These are phyloP conservation scores for Drosophila pseudoananassae DNA, from an alignment of 1,140 invertebrate genomes.

Conservation along the genomic window DNA sequence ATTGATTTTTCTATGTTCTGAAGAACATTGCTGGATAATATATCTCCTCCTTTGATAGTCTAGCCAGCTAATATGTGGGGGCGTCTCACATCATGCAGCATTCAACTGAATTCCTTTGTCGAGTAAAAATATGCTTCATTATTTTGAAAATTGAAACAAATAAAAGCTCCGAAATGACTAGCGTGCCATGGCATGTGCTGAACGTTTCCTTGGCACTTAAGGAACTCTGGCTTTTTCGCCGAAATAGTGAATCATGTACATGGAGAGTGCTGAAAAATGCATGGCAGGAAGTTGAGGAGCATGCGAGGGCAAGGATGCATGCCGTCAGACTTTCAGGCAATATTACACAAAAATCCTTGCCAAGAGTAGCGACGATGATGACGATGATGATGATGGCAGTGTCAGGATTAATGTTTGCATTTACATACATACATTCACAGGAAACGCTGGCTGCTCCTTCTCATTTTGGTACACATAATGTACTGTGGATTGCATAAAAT, in stretches of 20 bases:
- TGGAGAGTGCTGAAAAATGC: conserved; percentile 52
- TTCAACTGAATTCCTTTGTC: conserved; percentile 40
- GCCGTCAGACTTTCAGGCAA: conserved; percentile 22
- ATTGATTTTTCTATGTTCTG: background rate
- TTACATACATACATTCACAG: conserved; percentile 13
- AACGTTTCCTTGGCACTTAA: conserved; percentile 26
- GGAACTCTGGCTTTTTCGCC: conserved; percentile 11
- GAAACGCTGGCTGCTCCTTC: conserved; percentile 11
- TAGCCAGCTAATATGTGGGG: conserved; percentile 14
- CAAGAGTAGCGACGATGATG: conserved; percentile 35
- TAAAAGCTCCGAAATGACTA: conserved; percentile 31
- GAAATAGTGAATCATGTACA: conserved; percentile 13
- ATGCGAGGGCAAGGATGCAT: conserved; percentile 31
- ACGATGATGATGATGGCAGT: conserved; percentile 36
- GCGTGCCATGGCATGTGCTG: conserved; percentile 34
- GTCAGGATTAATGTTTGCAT: conserved; percentile 45
- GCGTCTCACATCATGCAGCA: conserved; percentile 34
- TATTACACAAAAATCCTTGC: conserved; percentile 49
- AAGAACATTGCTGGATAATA: conserved; percentile 6
- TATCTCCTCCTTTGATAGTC: conserved; percentile 1
- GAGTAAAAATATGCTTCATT: conserved; percentile 53
- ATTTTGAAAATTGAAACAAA: conserved; percentile 30
- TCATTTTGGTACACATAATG: conserved; percentile 28
- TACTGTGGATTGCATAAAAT: conserved; percentile 55
- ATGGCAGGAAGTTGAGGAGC: conserved; percentile 37